These are phyloP conservation scores for Empis stercorea DNA, from an alignment of 2,888 invertebrate species.

Conservation along the genomic window DNA sequence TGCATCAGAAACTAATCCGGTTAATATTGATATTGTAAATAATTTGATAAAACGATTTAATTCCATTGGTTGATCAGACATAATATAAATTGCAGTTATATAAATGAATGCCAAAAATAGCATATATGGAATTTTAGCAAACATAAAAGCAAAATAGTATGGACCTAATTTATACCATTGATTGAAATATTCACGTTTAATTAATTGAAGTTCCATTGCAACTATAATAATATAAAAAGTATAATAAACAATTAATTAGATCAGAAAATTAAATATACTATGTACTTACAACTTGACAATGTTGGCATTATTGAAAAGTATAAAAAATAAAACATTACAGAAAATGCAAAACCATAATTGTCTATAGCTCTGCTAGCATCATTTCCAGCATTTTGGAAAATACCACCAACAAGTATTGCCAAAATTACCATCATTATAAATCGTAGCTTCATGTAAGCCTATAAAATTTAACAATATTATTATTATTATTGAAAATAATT, in stretches of 20 bases:
- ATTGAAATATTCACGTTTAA: constrained; percentile 57
- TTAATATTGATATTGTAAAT: constrained; percentile 53
- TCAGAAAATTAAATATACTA: constrained; percentile 19
- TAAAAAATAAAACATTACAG: constrained; percentile 63
- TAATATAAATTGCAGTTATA: constrained; percentile 53
- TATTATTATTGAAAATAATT: too few species aligned
- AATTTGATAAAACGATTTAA: constrained; percentile 52
- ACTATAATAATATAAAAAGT: too few species aligned
- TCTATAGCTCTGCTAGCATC: constrained; percentile 71
- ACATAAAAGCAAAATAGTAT: constrained; percentile 60
- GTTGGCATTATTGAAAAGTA: constrained; percentile 76
- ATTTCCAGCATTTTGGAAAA: constrained; percentile 62
- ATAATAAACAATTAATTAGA: constrained; percentile 45
- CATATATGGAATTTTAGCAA: constrained; percentile 58
- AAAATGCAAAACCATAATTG: constrained; percentile 74
- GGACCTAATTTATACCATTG: constrained; percentile 71
- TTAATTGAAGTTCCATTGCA: too few species aligned
- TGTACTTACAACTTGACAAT: constrained; percentile 59
- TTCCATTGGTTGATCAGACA: constrained; percentile 68
- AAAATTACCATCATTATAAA: constrained; percentile 53
- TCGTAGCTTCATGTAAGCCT: constrained; percentile 61
- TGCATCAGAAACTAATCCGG: constrained; percentile 65
- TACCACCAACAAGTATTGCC: constrained; percentile 52
- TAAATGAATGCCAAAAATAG: constrained; percentile 55
- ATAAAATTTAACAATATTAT: too few species aligned